A percentile compares a stretch with the other conserved stretches of the same genome.
Evolutionary conservation across 2,888 invertebrate species (phyloP).

Genomic region (Sphaerophoria taeniata): DNA sequence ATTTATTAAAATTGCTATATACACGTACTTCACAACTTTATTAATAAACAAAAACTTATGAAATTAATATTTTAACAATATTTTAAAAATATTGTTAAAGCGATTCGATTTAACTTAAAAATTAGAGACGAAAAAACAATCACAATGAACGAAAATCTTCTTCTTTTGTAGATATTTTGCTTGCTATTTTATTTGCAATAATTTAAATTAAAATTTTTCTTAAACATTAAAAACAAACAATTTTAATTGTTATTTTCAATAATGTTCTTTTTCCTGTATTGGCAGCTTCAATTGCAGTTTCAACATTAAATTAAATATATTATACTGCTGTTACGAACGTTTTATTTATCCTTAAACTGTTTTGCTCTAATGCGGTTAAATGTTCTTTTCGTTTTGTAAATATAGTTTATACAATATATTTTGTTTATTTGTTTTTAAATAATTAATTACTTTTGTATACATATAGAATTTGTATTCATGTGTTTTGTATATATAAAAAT

Average conservation of each 20-base stretch:
- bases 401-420: constrained; percentile 62
- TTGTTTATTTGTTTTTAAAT: constrained; percentile 59
- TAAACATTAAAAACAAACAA: constrained; percentile 21
- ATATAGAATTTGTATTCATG: constrained; percentile 67
- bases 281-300: constrained; percentile 54
- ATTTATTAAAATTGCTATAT: constrained; percentile 68
- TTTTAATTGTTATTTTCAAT: constrained; percentile 4
- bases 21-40: constrained; percentile 51
- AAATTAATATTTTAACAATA: constrained; percentile 34
- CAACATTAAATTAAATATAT: constrained; percentile 30
- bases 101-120: background rate
- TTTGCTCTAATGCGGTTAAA: background rate
- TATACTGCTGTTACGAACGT: constrained; percentile 34
- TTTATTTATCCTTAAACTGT: constrained; percentile 32
- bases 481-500: constrained; percentile 64
- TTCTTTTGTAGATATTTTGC: background rate
- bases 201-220: constrained; percentile 16
- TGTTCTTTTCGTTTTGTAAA: constrained; percentile 49
- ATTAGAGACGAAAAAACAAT: constrained; percentile 37
- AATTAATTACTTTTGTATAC: constrained; percentile 62
- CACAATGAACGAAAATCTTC: constrained; percentile 20
- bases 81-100: constrained; percentile 52
- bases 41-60: constrained; percentile 6
- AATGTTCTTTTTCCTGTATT: constrained; percentile 54
- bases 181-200: constrained; percentile 17